Evolutionary conservation across 2,113 vertebrate species (phyloP), one percentile per base, ranked within the genome.

Genomic region (Tenrec ecaudatus): DNA sequence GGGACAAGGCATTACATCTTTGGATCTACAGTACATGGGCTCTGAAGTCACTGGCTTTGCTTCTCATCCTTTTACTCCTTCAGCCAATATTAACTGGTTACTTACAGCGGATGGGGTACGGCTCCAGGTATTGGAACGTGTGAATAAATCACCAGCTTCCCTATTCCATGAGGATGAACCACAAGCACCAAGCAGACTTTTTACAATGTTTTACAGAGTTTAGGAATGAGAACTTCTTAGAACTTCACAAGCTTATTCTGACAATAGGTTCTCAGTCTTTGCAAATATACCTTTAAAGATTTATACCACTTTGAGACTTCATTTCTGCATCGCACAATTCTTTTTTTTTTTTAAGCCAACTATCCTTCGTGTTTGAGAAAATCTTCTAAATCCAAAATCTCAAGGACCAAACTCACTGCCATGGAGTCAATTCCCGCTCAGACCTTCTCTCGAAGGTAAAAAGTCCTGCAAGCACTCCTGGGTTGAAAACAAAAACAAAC

Each of bases 381-480:
- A 86, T 85, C 94, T 57, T 80, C 27, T 78, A 66, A 88, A 38
- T 5, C 43, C 43, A n/a, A 75, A 6, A 68, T 43, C 90, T 82
- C 75, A 80, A 25, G 27, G 89, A 53, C 47, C 47, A 53, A 53
- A 53, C 47, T 53, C 47, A 53, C 47, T 53, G 47, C 47, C 47
- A 53, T 53, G 6, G 47, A 14, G 47, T 53, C 12, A 53, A 14
- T 53, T 53, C 47, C 47, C 47, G 11, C 47, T 29, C 60, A 16
- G 53, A 89, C 81, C 83, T 92, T 90, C n/a, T 87, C 5, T 83
- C 76, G 16, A 58, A 90, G 69, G 68, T 36, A 64, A 90, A 73
- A 90, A 33, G 36, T 66, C 84, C 20, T 33, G 3, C 60, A 69
- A 88, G 79, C n/a, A 87, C 81, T 90, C 31, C 62, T 81, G 57